Evolutionary conservation across 1,140 invertebrate genomes (phyloP).

Genomic region (Diprion similis): DNA sequence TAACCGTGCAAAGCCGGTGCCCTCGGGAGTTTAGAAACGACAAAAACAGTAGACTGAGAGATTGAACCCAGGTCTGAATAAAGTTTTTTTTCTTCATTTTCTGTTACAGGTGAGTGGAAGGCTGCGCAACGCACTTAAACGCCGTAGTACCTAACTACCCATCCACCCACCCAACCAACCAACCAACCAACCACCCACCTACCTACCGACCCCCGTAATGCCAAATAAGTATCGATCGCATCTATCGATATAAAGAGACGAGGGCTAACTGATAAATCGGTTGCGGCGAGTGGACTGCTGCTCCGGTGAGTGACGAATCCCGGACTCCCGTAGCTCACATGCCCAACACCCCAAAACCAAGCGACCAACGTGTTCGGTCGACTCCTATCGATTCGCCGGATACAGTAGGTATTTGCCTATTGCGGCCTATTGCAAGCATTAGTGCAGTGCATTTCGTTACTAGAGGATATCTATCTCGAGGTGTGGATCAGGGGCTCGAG

Average conservation of each 20-base stretch:
- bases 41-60: too few species aligned
- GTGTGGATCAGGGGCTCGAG: constrained; percentile 2
- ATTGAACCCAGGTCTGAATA: too few species aligned
- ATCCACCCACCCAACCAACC: neutral
- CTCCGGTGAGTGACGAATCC: constrained; percentile 61
- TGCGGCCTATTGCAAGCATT: neutral
- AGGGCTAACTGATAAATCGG: constrained; percentile 51
- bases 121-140: constrained; percentile 45
- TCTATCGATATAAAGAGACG: constrained; percentile 54
- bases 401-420: constrained; percentile 39
- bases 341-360: constrained; percentile 40
- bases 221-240: constrained; percentile 63
- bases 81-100: constrained; percentile 15
- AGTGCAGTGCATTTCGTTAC: neutral
- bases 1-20: too few species aligned
- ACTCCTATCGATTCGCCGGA: neutral
- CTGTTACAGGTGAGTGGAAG: constrained; percentile 62
- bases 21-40: too few species aligned
- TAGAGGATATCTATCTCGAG: neutral
- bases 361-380: constrained; percentile 37
- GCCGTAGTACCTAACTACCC: neutral
- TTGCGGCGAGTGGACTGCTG: constrained; percentile 61
- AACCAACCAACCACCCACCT: neutral
- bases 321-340: constrained; percentile 59
- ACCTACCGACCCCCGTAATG: constrained; percentile 57